These are phyloP conservation scores for Beris morrisii DNA, from an alignment of 2,888 invertebrate species.

Conservation along the genomic window DNA sequence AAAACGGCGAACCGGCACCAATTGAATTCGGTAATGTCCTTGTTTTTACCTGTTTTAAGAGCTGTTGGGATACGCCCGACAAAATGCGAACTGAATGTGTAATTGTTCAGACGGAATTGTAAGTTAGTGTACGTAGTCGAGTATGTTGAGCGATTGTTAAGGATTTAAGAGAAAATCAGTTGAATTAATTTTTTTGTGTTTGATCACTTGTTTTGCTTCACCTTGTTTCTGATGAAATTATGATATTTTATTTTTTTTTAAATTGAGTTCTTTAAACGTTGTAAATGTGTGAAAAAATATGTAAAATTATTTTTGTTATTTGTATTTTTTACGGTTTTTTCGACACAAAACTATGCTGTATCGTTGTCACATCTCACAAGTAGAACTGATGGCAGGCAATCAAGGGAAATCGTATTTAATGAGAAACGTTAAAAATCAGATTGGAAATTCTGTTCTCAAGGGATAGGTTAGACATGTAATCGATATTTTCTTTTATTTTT, in stretches of 20 bases:
- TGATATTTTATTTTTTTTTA: too few relatives aligned
- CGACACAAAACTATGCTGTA: too few relatives aligned
- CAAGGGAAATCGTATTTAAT: too few relatives aligned
- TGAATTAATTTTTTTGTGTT: neutral
- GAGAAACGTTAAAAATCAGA: too few relatives aligned
- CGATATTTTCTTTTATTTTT: too few relatives aligned
- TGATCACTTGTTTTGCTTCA: neutral
- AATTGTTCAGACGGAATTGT: constrained; percentile 72
- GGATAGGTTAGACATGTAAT: too few relatives aligned
- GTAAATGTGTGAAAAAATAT: neutral
- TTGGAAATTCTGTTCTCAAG: too few relatives aligned
- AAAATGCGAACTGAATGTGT: constrained; percentile 70
- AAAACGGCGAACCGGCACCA: constrained; percentile 59
- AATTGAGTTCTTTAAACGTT: too few relatives aligned
- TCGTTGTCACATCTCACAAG: too few relatives aligned
- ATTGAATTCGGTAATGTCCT: constrained; percentile 87
- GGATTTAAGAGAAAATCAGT: neutral
- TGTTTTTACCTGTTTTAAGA: constrained; percentile 78
- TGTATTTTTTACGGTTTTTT: too few relatives aligned
- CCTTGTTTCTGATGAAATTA: too few relatives aligned
- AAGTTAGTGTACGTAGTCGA: constrained; percentile 28
- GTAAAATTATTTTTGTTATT: neutral
- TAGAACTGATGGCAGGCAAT: too few relatives aligned
- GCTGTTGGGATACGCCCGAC: constrained; percentile 79
- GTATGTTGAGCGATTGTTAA: neutral